Evolutionary conservation across 2,797 vertebrate species (phyloP), one percentile per base, ranked within the genome.

Genomic region (Chaetodon trifasciatus): DNA sequence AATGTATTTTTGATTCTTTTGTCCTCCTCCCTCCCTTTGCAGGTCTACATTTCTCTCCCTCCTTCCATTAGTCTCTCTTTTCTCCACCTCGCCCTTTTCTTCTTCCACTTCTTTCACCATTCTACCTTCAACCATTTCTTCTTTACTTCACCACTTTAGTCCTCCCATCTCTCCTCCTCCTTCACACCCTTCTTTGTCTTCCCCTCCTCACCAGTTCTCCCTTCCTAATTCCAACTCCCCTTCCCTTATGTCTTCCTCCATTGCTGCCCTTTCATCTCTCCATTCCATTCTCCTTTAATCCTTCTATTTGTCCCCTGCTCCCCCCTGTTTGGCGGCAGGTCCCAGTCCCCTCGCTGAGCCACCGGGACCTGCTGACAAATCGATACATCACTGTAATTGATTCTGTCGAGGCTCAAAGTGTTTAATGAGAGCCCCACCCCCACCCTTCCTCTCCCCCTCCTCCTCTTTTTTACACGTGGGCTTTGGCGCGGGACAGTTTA

Each of bases 381-480:
- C 94, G 57, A 94, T 95, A 89, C 89, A 92, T 95, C 93, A 94
- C 88, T 89, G 91, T 93, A 94, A 95, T 94, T 92, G 93, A 94
- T 94, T 93, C 89, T 94, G 92, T 89, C 85, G 62, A 72, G 69
- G 71, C 84, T 88, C 86, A 86, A 89, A 89, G 93, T 93, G 88
- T 93, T 93, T 94, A 94, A 95, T 92, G 86, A 94, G 90, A 83
- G 56, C 70, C 28, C 53, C 52, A 42, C 56, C 11, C 39, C 24
- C 49, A 32, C 1, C 47, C 35, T 24, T 63, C 32, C 11, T 39
- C n/a, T 44, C 57, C 42, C 57, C 65, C 19, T 21, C 49, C 32
- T 52, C 44, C 16, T 67, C 1, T 2, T 50, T 23, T 42, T 62
- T n/a, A 50, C 86, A 74, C 17, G 3, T 85, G 75, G 56, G 70